Evolutionary conservation across 2,113 vertebrate genomes (phyloP), one percentile per base, ranked within the genome.

Genomic region (Lophura nycthemera): DNA sequence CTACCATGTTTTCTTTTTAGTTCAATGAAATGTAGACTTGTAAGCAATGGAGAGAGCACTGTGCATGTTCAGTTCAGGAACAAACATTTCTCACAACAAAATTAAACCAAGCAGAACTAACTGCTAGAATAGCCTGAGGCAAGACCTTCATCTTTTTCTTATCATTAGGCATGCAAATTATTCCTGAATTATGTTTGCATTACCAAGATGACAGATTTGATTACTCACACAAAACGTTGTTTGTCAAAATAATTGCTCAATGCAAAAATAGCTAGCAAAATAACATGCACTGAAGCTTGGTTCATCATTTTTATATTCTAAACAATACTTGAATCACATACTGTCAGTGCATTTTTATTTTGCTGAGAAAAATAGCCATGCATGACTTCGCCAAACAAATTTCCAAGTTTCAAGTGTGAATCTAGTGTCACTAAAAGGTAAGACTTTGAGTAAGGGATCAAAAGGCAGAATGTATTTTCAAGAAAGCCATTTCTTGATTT

Each of bases 191-290:
- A 34, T 47, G 27, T 86, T 93, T 90, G 29, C 57, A 75, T 81
- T 91, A 71, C n/a, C 52, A 88, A 87, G 86, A 47, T 92, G 93
- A 95, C 93, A 96, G 85, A 94, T 95, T 88, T 90, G 92, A 96
- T 93, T 90, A 90, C 70, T 96, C 88, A 86, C 86, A 92, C 8
- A 12, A 75, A 78, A 73, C 90, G 91, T 59, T 79, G 27, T 90
- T 40, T 90, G 93, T 91, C 91, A 95, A 90, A 95, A 93, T 91
- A 95, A 89, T 71, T 93, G 73, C 63, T 85, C 56, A 20, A 57
- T 69, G 76, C 65, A 88, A 75, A 48, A 85, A 83, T 70, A 95
- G 78, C 67, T 89, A 83, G 69, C 65, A 94, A 92, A 93, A 79
- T 76, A 91, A 11, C 88, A 83, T 96, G 92, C 93, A 89, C 48